A percentile compares a stretch with the other conserved stretches of the same genome.
Conservation (phyloP, 2,888 invertebrate species). For the Plebejus anna region DNA sequence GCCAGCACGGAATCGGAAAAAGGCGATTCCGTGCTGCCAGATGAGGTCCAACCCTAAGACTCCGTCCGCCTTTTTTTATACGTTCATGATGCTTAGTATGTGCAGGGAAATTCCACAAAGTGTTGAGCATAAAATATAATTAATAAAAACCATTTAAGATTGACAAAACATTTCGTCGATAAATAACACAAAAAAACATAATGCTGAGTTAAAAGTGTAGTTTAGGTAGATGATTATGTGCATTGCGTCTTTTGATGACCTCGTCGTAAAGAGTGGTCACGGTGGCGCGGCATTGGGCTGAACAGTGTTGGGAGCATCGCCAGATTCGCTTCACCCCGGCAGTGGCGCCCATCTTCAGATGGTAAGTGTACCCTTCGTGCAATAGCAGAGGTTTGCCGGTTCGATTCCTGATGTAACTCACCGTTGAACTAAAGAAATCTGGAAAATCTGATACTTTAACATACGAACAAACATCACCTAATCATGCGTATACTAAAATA, state of each 20-base stretch:
- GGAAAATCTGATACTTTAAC: conserved; percentile 11
- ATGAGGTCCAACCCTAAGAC: no score
- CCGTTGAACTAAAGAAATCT: conserved; percentile 30
- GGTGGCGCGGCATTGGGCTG: conserved; percentile 38
- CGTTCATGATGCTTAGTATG: no score
- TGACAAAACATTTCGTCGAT: not conserved
- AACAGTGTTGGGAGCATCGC: conserved; percentile 41
- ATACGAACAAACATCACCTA: not conserved
- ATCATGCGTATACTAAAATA: not conserved
- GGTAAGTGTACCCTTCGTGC: conserved; percentile 37
- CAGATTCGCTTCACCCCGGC: conserved; percentile 35
- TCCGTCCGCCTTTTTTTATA: no score
- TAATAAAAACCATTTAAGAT: not conserved
- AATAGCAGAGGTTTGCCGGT: conserved; percentile 37
- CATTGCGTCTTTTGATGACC: conserved; percentile 38
- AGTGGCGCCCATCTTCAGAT: conserved; percentile 34
- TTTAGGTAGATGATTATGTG: conserved; percentile 41
- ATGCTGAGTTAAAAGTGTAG: conserved; percentile 18
- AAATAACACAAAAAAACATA: not conserved
- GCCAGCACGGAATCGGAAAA: no score
- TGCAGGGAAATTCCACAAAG: no score
- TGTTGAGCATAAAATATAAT: no score
- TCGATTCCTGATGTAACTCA: conserved; percentile 35
- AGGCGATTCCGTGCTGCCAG: no score
- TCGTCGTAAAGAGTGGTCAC: conserved; percentile 39